Evolutionary conservation across 2,113 vertebrate genomes (phyloP), one percentile per base, ranked within the genome.

Genomic region (Leptobrachium leishanense): DNA sequence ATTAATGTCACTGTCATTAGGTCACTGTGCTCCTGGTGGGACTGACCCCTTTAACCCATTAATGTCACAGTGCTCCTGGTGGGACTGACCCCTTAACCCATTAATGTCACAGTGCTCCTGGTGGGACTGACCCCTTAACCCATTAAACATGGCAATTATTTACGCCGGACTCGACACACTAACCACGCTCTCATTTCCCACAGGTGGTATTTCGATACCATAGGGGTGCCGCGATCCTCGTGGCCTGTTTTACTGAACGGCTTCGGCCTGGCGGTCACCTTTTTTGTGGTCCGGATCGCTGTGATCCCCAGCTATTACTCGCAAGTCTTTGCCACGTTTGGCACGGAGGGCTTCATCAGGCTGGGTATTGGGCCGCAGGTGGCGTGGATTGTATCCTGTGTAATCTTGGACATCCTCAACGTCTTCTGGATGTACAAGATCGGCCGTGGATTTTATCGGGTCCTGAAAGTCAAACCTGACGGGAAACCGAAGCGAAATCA

Each of bases 301-400:
- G 92, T 95, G 84, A 92, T 92, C 87, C 92, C 92, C 0, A 91
- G 91, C 55, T 95, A 95, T 86, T 95, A 94, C 88, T 79, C 55
- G 2, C 92, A 91, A 20, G 90, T 95, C 0, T 91, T 90, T 9
- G 86, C 85, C 83, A 94, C 91, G 0, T 91, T 94, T 11, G 92
- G 93, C 64, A 94, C 93, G 0, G 77, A 79, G 0, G 90, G 88
- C 4, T 93, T 92, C 1, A 86, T 88, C n/a, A 85, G 89, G 43
- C 85, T 94, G 44, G 93, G 93, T 2, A 43, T 87, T 44, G 91
- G 88, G 0, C 90, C 92, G 12, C 92, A 95, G 89, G 89, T 92
- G 84, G 91, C 91, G 43, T 95, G 92, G 92, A 93, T 93, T 76
- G 81, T 88, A 5, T 91, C 92, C 81, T 92, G 90, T 53, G 82